phyloP scores from a whole-genome alignment of 2,888 invertebrate genomes.

The Escarpia spicata region DNA sequence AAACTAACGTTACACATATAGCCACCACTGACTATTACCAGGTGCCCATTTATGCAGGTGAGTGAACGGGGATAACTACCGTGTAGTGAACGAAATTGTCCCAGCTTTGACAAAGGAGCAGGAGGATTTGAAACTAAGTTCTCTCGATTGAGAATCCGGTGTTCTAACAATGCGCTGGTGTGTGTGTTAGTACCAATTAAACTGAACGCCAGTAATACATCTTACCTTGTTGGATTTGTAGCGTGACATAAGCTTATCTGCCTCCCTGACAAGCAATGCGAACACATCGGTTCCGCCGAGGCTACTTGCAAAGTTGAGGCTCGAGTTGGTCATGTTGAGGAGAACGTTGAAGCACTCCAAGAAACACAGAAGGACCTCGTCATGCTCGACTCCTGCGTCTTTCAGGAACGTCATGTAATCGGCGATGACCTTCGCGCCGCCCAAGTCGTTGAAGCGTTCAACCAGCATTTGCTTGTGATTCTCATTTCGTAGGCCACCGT shows the following conservation, averaged over 20 bases:
- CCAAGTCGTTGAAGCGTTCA: background rate
- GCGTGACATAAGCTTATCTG: background rate
- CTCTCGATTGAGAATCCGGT: too few species aligned
- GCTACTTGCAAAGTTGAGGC: background rate
- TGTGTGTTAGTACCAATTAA: background rate
- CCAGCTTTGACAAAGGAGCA: too few species aligned
- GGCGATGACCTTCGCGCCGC: background rate
- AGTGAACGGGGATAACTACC: too few species aligned
- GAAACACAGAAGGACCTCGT: background rate
- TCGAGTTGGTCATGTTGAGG: background rate
- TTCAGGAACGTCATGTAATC: conserved; percentile 4
- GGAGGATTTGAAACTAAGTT: too few species aligned
- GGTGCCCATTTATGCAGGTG: too few species aligned
- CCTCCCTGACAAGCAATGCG: background rate
- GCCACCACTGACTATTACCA: too few species aligned
- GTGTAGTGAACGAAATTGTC: too few species aligned
- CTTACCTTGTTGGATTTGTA: background rate
- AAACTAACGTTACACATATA: background rate
- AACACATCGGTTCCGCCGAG: background rate
- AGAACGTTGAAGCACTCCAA: background rate
- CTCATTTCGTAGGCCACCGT: background rate
- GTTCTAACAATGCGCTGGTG: background rate
- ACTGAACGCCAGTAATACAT: too few species aligned
- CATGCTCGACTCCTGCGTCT: background rate
- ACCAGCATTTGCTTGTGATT: background rate